Base-by-base conservation (phyloP, 2,888 invertebrate species). In the Acleris holmiana region DNA sequence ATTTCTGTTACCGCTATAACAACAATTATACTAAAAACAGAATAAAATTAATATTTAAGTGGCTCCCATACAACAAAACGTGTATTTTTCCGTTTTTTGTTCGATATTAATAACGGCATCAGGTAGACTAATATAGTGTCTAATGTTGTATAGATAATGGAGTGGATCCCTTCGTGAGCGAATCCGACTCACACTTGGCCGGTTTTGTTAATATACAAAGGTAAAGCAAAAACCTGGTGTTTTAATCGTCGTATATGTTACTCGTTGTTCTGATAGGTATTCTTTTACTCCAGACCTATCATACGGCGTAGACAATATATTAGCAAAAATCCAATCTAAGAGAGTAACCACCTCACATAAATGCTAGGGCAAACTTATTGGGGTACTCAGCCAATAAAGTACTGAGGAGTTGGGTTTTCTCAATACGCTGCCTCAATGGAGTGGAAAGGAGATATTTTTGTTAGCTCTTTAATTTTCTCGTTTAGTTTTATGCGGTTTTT, bases 391-490 rank as follows among this genome's bases (percentile, higher is more conserved):
- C 65, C 59, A 59, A 41, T 65, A 60, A 65, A 65, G 59, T 59
- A 49, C 35, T 29, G 44, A 18, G 10, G 65, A 55, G 55, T 21
- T 55, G 44, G 59, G 65, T 60, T 41, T 55, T 50, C 59, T 46
- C 54, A 48, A 65, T 25, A 47, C 18, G 41, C 58, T 44, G 49
- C 35, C 29, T 21, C 49, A 60, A 44, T 65, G 54, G 46, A 29
- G 65, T 65, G 65, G 65, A 65, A 65, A 48, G 44, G 54, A 54
- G 59, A 64, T 64, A 65, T 65, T 65, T 65, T 65, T 50, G 48
- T 49, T 21, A 19, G 59, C 55, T 65, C 59, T 65, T 65, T 59
- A 65, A 49, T 65, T 65, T 54, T 49, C 49, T 60, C 49, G 40
- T 23, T 40, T 18, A 50, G 53, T 29, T 44, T 50, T 46, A 6